Conservation (phyloP, 2,113 vertebrate species). For the Andinoacara biseriatus region DNA sequence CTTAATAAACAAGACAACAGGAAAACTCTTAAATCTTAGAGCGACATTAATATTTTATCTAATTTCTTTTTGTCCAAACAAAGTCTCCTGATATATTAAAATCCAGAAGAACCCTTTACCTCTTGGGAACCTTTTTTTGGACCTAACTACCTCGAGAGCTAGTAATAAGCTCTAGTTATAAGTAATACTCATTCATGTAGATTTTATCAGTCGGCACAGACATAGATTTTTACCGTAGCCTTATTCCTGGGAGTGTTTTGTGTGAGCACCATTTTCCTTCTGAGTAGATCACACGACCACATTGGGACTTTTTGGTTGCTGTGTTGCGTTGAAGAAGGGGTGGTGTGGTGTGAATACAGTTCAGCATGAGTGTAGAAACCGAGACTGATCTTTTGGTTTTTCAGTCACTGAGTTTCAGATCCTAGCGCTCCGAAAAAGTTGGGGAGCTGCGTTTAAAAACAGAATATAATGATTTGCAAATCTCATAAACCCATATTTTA, state of each 20-base stretch:
- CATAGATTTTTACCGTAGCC: not conserved
- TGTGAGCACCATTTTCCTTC: not conserved
- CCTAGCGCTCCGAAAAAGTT: not conserved
- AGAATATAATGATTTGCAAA: not conserved
- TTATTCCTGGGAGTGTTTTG: not conserved
- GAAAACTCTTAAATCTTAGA: not conserved
- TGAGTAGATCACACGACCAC: not conserved
- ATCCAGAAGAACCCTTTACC: not conserved
- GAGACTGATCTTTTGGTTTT: too few species aligned
- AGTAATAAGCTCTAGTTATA: not conserved
- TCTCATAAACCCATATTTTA: rapidly evolving
- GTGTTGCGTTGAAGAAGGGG: not conserved
- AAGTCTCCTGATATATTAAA: not conserved
- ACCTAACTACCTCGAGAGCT: not conserved
- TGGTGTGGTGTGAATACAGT: not conserved
- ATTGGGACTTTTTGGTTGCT: not conserved
- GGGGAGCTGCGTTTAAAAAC: not conserved
- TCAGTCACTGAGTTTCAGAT: too few species aligned
- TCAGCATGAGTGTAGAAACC: too few species aligned
- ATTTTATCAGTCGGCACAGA: not conserved
- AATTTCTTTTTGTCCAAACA: not conserved
- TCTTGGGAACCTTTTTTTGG: rapidly evolving
- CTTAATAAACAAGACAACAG: not conserved
- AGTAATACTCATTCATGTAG: not conserved
- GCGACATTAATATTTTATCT: not conserved